These are phyloP conservation scores for Drosophila bocqueti DNA, from an alignment of 1,140 invertebrate genomes.

Conservation along the genomic window DNA sequence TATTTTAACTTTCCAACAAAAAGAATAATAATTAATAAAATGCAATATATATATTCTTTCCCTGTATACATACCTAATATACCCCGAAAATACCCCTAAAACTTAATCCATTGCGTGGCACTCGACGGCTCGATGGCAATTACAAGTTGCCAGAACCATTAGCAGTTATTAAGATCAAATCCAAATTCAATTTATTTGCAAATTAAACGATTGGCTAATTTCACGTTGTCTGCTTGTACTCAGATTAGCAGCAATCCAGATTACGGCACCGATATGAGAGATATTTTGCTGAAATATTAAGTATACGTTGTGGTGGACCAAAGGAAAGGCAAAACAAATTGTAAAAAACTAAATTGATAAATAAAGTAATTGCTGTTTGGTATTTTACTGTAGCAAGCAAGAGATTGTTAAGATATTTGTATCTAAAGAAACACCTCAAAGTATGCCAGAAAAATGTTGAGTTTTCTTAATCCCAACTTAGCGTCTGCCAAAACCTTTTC, in stretches of 20 bases:
- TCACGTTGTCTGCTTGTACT: constrained; percentile 24
- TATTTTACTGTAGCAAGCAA: not conserved
- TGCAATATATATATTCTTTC: not conserved
- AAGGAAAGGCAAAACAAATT: constrained; percentile 5
- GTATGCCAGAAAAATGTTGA: not conserved
- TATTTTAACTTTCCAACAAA: too few species aligned
- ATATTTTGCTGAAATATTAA: constrained; percentile 47
- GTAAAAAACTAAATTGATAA: not conserved
- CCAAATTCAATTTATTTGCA: constrained; percentile 67
- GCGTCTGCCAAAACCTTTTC: not conserved
- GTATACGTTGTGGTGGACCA: constrained; percentile 35
- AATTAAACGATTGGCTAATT: constrained; percentile 53
- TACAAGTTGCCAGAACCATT: constrained; percentile 50
- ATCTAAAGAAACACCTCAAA: constrained; percentile 4
- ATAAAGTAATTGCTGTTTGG: not conserved
- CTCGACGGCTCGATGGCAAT: constrained; percentile 43
- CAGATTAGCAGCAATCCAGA: constrained; percentile 43
- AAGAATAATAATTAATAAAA: too few species aligned
- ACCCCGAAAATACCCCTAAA: not conserved
- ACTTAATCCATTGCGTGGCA: constrained; percentile 8
- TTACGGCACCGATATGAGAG: constrained; percentile 14
- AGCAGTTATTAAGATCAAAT: constrained; percentile 65
- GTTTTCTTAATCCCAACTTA: not conserved
- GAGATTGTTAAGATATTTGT: not conserved
- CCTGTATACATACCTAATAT: not conserved